A percentile compares a stretch with the other conserved stretches of the same genome.
Evolutionary conservation across 2,888 invertebrate genomes (phyloP).

Genomic region (Protodeltote pygarga): DNA sequence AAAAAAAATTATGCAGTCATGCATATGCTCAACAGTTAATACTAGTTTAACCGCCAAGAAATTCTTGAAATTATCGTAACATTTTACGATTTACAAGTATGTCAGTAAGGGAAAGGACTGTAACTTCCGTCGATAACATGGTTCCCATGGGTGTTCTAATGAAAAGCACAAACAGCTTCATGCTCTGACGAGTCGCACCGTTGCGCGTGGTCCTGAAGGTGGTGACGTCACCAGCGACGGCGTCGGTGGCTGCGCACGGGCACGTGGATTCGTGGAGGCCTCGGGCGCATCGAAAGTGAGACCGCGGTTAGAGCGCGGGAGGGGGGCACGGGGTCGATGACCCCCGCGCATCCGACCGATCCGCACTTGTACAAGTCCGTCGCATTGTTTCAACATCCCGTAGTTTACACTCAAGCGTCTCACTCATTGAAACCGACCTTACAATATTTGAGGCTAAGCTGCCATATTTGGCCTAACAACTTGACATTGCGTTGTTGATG

Average conservation of each 20-base stretch:
- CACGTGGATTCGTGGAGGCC: conserved; percentile 79
- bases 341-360: conserved; percentile 82
- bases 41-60: conserved; percentile 10
- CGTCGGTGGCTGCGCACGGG: conserved; percentile 72
- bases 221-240: conserved; percentile 77
- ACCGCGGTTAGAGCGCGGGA: conserved; percentile 66
- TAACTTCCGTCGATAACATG: conserved; percentile 56
- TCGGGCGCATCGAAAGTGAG: conserved; percentile 84
- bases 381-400: conserved; percentile 80
- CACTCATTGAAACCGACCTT: conserved; percentile 59
- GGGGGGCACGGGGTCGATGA: conserved; percentile 72
- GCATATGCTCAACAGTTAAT: conserved; percentile 1
- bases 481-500: conserved; percentile 37
- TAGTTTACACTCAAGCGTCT: conserved; percentile 59
- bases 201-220: conserved; percentile 66
- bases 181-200: conserved; percentile 68
- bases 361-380: conserved; percentile 81
- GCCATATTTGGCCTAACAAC: conserved; percentile 43
- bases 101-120: conserved; percentile 58
- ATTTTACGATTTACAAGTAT: conserved; percentile 42
- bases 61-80: conserved; percentile 8
- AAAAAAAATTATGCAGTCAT: no score
- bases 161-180: conserved; percentile 73
- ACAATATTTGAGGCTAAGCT: conserved; percentile 49
- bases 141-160: conserved; percentile 77